A percentile compares a stretch with the other conserved stretches of the same genome.
Evolutionary conservation across 2,113 vertebrate species (phyloP).

Genomic region (Pituophis catenifer): DNA sequence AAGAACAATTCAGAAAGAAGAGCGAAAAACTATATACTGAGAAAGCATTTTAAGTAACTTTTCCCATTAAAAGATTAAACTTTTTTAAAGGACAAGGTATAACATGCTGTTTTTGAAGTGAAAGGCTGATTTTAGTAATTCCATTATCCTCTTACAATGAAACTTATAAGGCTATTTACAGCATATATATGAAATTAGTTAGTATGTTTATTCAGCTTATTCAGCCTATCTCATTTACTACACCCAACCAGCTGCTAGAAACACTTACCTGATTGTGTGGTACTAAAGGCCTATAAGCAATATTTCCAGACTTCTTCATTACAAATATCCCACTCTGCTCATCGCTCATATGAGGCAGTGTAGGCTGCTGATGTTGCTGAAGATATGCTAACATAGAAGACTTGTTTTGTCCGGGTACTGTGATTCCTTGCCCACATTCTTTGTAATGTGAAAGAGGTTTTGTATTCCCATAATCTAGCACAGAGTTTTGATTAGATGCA

Average conservation of each 20-base stretch:
- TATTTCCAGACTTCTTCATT: constrained; percentile 80
- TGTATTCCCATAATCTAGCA: constrained; percentile 90
- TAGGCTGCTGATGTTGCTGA: constrained; percentile 76
- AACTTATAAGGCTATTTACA: background rate
- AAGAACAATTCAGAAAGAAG: background rate
- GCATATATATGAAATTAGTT: fast-evolving
- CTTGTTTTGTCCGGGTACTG: constrained; percentile 78
- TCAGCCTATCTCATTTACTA: background rate
- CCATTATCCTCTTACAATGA: background rate
- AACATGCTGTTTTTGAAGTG: background rate
- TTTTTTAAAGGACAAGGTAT: background rate
- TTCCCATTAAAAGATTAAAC: background rate
- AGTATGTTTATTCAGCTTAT: background rate
- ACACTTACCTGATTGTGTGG: constrained; percentile 81
- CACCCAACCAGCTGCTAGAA: background rate
- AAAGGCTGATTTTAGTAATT: background rate
- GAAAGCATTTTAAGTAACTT: background rate
- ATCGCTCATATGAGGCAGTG: constrained; percentile 62
- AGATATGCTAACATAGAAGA: constrained; percentile 76
- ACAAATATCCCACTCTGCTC: constrained; percentile 76
- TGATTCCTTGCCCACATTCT: constrained; percentile 72
- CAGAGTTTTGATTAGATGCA: constrained; percentile 68
- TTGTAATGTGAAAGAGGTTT: constrained; percentile 95
- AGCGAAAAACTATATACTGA: background rate
- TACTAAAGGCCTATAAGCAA: constrained; percentile 78